Percentiles rank a stretch among this genome's conserved stretches.
Evolutionary conservation across 2,888 invertebrate species (phyloP).

Genomic region (Andrena bicolor): DNA sequence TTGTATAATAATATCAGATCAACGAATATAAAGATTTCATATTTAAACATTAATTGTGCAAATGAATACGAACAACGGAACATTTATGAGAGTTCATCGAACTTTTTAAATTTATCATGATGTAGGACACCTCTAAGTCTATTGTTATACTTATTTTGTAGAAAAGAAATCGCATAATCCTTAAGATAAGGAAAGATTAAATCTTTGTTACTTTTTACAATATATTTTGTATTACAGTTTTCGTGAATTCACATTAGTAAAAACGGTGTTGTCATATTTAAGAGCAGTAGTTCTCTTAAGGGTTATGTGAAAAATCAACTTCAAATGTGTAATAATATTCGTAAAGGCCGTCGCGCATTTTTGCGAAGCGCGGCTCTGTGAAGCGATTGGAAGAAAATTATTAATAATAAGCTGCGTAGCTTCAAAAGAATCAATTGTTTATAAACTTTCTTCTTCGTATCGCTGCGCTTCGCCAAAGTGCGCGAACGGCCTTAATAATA

Average conservation of each 20-base stretch:
- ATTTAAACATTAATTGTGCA: conserved; percentile 25
- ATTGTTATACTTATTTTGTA: conserved; percentile 47
- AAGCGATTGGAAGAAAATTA: neutral
- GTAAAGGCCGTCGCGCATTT: neutral
- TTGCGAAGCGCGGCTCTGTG: too few species aligned
- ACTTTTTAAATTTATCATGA: conserved; percentile 51
- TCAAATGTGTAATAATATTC: neutral
- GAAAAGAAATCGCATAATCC: conserved; percentile 41
- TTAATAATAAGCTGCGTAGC: too few species aligned
- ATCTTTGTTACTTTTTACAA: conserved; percentile 45
- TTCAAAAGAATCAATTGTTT: too few species aligned
- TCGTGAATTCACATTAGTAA: conserved; percentile 39
- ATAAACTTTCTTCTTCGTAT: too few species aligned
- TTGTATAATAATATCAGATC: conserved; percentile 13
- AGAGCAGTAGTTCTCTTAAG: conserved; percentile 42
- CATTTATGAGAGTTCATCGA: conserved; percentile 69
- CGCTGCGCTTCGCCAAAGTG: too few species aligned
- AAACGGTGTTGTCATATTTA: conserved; percentile 35
- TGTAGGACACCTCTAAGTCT: conserved; percentile 42
- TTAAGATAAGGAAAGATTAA: conserved; percentile 44
- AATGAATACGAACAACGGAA: conserved; percentile 20
- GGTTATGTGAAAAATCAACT: conserved; percentile 15
- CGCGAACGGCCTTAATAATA: neutral
- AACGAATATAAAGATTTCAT: conserved; percentile 32
- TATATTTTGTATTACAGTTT: conserved; percentile 34